A percentile compares a stretch with the other conserved stretches of the same genome.
Evolutionary conservation across 2,797 vertebrate genomes (phyloP).

Genomic region (Gallinago nigripennis): DNA sequence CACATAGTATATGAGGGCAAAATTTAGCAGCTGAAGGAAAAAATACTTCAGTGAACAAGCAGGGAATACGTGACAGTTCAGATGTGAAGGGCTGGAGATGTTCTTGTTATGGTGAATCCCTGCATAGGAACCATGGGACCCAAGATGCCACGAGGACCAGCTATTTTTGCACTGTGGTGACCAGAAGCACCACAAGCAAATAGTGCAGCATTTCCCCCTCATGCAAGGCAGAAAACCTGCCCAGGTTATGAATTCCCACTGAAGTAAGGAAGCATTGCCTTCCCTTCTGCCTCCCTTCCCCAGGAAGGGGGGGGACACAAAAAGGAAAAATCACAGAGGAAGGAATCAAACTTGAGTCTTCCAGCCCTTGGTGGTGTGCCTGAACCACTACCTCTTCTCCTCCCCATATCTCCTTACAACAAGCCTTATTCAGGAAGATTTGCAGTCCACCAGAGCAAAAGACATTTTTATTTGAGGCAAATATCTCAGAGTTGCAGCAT

Average conservation of each 20-base stretch:
- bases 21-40: background rate
- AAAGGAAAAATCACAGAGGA: background rate
- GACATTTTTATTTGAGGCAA: background rate
- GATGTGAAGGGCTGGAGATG: background rate
- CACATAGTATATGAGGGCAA: fast-evolving
- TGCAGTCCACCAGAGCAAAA: background rate
- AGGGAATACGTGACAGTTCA: background rate
- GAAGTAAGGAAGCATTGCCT: background rate
- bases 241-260: fast-evolving
- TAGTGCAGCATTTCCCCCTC: background rate
- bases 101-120: background rate
- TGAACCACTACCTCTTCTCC: background rate
- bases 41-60: background rate
- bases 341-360: background rate
- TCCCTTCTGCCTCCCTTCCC: background rate
- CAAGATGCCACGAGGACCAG: background rate
- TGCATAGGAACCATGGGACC: background rate
- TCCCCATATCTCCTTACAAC: background rate
- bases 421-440: background rate
- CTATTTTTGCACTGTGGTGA: background rate
- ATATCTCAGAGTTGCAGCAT: background rate
- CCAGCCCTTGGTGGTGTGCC: background rate
- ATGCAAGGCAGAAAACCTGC: background rate
- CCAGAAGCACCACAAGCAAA: background rate
- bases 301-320: background rate